These are phyloP conservation scores for Platichthys flesus DNA, from an alignment of 2,113 vertebrate genomes.

Conservation along the genomic window DNA sequence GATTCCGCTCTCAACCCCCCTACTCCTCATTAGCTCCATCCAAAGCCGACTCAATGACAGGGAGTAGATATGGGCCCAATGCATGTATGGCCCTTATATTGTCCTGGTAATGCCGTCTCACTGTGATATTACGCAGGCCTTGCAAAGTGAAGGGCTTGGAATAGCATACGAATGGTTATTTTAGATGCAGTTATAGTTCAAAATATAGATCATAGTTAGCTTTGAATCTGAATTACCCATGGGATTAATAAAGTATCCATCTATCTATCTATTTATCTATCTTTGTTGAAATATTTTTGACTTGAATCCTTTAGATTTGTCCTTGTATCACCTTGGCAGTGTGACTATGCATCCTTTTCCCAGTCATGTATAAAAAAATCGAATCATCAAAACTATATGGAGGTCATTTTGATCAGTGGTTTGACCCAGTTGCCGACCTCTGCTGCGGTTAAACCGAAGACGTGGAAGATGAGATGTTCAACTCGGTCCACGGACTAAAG, in stretches of 20 bases:
- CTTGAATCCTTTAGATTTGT: constrained; percentile 14
- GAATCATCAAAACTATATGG: too few relatives aligned
- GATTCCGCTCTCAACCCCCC: constrained; percentile 66
- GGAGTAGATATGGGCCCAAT: constrained; percentile 40
- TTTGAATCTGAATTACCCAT: too few relatives aligned
- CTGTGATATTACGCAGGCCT: constrained; percentile 40
- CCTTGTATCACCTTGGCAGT: background rate
- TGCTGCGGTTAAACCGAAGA: too few relatives aligned
- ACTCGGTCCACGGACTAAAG: too few relatives aligned
- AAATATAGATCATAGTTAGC: constrained; percentile 32
- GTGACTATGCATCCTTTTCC: background rate
- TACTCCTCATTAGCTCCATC: constrained; percentile 69
- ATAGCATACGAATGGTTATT: constrained; percentile 30
- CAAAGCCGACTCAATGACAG: constrained; percentile 56
- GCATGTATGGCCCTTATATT: constrained; percentile 34
- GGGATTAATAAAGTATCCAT: too few relatives aligned
- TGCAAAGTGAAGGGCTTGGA: constrained; percentile 25
- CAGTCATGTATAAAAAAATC: background rate
- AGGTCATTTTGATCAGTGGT: too few relatives aligned
- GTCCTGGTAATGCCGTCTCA: constrained; percentile 26
- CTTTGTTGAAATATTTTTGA: constrained; percentile 25
- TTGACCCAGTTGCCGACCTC: too few relatives aligned
- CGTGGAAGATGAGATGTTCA: too few relatives aligned
- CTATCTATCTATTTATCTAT: too few relatives aligned
- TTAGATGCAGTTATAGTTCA: constrained; percentile 32